Conservation (phyloP, 2,797 vertebrate genomes). For the Pantherophis vulpinus region DNA sequence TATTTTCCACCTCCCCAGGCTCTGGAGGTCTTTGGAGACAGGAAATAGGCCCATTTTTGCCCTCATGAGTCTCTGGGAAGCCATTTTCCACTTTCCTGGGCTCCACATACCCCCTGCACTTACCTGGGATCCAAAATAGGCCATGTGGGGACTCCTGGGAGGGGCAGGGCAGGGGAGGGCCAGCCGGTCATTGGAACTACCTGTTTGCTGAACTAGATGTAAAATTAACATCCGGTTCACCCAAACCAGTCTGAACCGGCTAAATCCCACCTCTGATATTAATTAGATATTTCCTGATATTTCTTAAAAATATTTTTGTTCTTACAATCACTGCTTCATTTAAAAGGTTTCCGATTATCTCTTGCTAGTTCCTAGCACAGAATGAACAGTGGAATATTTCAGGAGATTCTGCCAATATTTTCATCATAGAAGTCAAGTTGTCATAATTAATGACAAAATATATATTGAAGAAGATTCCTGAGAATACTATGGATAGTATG, state of each 20-base stretch:
- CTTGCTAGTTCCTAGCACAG: not conserved
- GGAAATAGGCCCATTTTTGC: too few relatives aligned
- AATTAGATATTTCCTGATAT: not conserved
- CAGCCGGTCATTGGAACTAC: too few relatives aligned
- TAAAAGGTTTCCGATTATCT: not conserved
- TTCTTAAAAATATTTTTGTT: not conserved
- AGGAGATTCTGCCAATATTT: not conserved
- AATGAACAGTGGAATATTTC: not conserved
- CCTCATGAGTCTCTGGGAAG: too few relatives aligned
- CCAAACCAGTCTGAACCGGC: too few relatives aligned
- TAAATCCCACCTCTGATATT: not conserved
- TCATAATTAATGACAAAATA: not conserved
- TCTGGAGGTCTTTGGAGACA: too few relatives aligned
- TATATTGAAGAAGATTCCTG: not conserved
- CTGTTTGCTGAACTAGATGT: too few relatives aligned
- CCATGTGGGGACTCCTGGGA: too few relatives aligned
- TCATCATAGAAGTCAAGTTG: not conserved
- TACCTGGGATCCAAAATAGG: too few relatives aligned
- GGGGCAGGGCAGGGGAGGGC: too few relatives aligned
- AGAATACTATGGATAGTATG: not conserved
- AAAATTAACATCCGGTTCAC: too few relatives aligned
- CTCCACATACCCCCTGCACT: accelerated
- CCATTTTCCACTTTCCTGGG: too few relatives aligned
- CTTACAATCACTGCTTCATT: not conserved
- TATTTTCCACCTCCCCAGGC: too few relatives aligned